These are phyloP conservation scores for Falco naumanni DNA, from an alignment of 2,797 vertebrate genomes.

Conservation along the genomic window DNA sequence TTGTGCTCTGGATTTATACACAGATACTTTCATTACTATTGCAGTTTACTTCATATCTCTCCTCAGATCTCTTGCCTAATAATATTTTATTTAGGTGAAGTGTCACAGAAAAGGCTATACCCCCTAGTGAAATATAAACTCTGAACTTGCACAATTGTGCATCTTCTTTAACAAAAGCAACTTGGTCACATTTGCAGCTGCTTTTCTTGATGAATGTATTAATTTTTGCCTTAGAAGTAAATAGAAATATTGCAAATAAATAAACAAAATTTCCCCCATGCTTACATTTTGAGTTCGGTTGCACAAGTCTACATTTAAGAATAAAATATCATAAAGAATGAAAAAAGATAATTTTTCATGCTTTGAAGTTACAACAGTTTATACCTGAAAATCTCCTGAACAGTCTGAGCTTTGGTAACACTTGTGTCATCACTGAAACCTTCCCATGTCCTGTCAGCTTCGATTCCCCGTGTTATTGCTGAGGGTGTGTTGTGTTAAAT, in stretches of 20 bases:
- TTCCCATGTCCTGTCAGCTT: not conserved
- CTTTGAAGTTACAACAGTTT: not conserved
- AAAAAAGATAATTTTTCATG: not conserved
- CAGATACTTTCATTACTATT: not conserved
- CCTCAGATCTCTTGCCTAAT: not conserved
- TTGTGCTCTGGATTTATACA: not conserved
- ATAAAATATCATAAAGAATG: not conserved
- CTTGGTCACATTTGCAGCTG: not conserved
- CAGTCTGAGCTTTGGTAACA: not conserved
- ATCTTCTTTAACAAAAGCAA: slow-evolving; percentile 1
- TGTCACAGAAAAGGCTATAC: slow-evolving; percentile 19
- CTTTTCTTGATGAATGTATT: not conserved
- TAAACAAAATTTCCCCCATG: not conserved
- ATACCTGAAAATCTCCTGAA: not conserved
- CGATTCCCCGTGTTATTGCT: not conserved
- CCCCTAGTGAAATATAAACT: slow-evolving; percentile 21
- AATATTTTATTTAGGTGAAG: slow-evolving; percentile 51
- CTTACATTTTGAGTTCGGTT: not conserved
- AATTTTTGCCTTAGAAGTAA: not conserved
- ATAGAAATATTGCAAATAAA: not conserved
- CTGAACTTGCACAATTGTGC: not conserved
- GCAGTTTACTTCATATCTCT: not conserved
- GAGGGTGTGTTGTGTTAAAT: not conserved
- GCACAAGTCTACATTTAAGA: not conserved
- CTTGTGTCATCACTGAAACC: not conserved